Conservation (phyloP, 2,888 invertebrate species). For the Uropetala carovei region DNA sequence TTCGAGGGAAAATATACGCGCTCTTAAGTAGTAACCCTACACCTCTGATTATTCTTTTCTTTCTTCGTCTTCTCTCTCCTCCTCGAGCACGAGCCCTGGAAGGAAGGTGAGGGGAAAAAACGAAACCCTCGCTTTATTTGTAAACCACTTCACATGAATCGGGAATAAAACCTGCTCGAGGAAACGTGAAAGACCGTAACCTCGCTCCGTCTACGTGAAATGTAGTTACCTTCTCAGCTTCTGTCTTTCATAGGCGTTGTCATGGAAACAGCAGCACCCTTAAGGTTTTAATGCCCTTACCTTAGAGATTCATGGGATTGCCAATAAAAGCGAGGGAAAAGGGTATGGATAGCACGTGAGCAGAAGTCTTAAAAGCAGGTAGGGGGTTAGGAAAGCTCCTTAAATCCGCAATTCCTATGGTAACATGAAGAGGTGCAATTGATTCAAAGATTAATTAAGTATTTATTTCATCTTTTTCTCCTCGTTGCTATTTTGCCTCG, state of each 20-base stretch:
- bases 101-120: too few species aligned
- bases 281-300: background rate
- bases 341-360: background rate
- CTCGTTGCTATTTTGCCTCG: too few species aligned
- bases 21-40: too few species aligned
- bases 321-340: constrained; percentile 6
- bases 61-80: too few species aligned
- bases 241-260: background rate
- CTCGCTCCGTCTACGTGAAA: background rate
- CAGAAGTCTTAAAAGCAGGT: background rate
- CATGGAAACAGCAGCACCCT: background rate
- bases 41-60: too few species aligned
- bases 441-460: background rate
- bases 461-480: too few species aligned
- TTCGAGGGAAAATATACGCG: too few species aligned
- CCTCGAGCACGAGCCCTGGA: too few species aligned
- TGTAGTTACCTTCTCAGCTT: background rate
- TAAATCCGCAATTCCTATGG: background rate
- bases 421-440: background rate
- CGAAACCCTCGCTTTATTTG: too few species aligned
- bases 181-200: background rate
- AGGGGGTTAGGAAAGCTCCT: background rate
- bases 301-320: background rate
- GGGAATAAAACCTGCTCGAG: background rate
- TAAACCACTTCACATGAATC: background rate